Evolutionary conservation across 2,888 invertebrate species (phyloP).

Genomic region (Lordiphosa andalusiaca): DNA sequence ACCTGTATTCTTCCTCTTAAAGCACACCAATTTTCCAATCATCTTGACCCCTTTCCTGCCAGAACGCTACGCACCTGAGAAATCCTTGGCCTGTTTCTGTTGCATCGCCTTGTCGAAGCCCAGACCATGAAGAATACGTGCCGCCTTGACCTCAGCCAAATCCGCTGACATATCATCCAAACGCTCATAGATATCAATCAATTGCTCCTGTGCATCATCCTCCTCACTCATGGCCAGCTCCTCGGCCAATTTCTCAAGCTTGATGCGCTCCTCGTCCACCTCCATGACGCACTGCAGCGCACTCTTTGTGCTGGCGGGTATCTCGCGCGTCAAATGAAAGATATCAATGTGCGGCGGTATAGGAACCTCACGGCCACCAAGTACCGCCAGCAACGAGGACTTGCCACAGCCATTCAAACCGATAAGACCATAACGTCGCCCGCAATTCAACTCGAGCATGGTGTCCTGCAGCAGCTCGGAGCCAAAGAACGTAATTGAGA

Average conservation of each 20-base stretch:
- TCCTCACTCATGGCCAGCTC: slow-evolving; percentile 91
- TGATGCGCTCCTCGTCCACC: slow-evolving; percentile 95
- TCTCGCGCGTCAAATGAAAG: slow-evolving; percentile 97
- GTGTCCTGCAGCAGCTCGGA: slow-evolving; percentile 97
- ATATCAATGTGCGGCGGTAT: slow-evolving; percentile 98
- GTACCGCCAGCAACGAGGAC: slow-evolving; percentile 93
- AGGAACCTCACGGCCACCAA: slow-evolving; percentile 96
- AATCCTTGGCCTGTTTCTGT: slow-evolving; percentile 90
- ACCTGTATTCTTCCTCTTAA: too few relatives aligned
- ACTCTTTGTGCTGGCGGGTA: slow-evolving; percentile 98
- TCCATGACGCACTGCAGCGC: slow-evolving; percentile 98
- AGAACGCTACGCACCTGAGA: slow-evolving; percentile 82
- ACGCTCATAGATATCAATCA: slow-evolving; percentile 98
- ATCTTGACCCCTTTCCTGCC: too few relatives aligned
- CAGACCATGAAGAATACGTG: slow-evolving; percentile 96
- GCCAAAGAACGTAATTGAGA: slow-evolving; percentile 99
- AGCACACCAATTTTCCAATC: too few relatives aligned
- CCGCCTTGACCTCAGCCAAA: slow-evolving; percentile 96
- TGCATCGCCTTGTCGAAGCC: slow-evolving; percentile 96
- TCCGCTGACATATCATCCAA: slow-evolving; percentile 98
- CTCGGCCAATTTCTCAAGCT: slow-evolving; percentile 95
- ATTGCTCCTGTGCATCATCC: slow-evolving; percentile 95
- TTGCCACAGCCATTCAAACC: slow-evolving; percentile 99
- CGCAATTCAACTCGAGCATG: slow-evolving; percentile 97
- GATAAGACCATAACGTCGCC: slow-evolving; percentile 96